phyloP scores from a whole-genome alignment of 2,888 invertebrate genomes.

The Notodonta ziczac region DNA sequence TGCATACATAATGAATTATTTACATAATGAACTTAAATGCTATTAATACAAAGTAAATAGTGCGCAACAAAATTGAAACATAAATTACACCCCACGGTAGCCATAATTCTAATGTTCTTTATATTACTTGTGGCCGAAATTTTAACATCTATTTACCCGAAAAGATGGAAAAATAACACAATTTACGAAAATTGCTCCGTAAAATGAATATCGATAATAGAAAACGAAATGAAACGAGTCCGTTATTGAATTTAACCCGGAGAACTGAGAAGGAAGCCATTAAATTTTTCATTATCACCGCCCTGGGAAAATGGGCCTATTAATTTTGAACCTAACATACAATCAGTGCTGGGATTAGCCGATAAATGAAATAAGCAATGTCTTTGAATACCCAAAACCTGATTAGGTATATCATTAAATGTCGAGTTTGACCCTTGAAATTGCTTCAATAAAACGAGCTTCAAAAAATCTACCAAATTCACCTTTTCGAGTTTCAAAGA shows the following conservation, averaged over 20 bases:
- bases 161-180: slow-evolving; percentile 1
- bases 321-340: slow-evolving; percentile 67
- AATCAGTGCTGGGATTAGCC: slow-evolving; percentile 41
- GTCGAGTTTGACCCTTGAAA: too few species aligned
- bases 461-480: too few species aligned
- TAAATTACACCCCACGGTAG: too few species aligned
- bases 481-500: too few species aligned
- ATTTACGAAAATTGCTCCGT: not conserved
- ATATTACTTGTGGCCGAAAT: not conserved
- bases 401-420: too few species aligned
- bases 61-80: too few species aligned
- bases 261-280: slow-evolving; percentile 50
- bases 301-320: slow-evolving; percentile 51
- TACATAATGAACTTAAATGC: too few species aligned
- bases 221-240: slow-evolving; percentile 49
- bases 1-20: too few species aligned
- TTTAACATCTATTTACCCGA: slow-evolving; percentile 3
- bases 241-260: slow-evolving; percentile 66
- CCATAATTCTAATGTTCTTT: too few species aligned
- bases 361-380: not conserved
- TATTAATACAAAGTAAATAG: too few species aligned
- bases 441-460: too few species aligned
- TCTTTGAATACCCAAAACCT: not conserved
- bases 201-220: slow-evolving; percentile 28
- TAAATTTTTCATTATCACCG: slow-evolving; percentile 73